Evolutionary conservation across 2,113 vertebrate species (phyloP), one percentile per base, ranked within the genome.

Genomic region (Pterocles orientalis): DNA sequence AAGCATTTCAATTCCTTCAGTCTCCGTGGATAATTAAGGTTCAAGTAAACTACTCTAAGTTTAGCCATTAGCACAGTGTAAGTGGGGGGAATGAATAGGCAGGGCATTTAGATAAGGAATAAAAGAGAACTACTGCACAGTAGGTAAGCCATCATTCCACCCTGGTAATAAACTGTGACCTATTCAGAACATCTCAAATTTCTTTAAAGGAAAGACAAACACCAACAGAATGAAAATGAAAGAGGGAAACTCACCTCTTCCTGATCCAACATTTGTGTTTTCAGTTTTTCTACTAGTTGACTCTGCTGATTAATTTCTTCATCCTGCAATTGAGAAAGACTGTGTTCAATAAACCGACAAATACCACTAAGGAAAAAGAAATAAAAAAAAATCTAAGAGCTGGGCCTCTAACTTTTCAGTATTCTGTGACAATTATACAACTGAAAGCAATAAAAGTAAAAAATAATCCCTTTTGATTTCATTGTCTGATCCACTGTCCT

Each of bases 261-360:
- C 97, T 99, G 99, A 97, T 99, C 99, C 98, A 99, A 95, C 99
- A 99, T 99, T 92, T 99, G 99, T 41, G 99, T 98, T 69, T 99
- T 99, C 54, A 99, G 97, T 65, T 98, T 98, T 98, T 99, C 99
- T 92, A 99, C 98, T 92, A 99, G 90, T 78, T 99, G 99, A 72
- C 99, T 99, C 95, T 99, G 99, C 84, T 99, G 99, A 98, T 99
- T 99, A 91, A 99, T 99, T 98, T 99, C 99, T 94, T 99, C 99
- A 95, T 99, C 99, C 99, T 99, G 94, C 31, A 97, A 61, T 96
- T 86, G 26, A 97, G n/a, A 14, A 66, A 73, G 25, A 85, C 29
- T 7, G 4, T 24, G 39, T 34, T 96, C 45, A 69, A 39, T n/a
- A 77, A 64, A 88, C 12, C 76, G 41, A 66, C 9, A 92, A 83